Conservation (phyloP, 1,140 invertebrate species). For the Drosophila mauritiana region DNA sequence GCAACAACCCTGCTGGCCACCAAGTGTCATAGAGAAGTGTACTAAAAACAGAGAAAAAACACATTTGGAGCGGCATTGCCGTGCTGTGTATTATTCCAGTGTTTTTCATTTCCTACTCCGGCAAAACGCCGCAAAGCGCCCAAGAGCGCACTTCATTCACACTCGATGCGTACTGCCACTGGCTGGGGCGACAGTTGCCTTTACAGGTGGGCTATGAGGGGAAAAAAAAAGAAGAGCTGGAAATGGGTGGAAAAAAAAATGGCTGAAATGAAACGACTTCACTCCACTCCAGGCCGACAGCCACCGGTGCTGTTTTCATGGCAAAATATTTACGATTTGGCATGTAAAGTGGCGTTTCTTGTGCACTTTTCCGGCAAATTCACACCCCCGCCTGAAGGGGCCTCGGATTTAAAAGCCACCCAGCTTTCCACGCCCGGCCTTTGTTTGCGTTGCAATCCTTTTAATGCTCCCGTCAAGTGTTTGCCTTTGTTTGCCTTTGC, state of each 20-base stretch:
- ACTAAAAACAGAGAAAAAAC: slow-evolving; percentile 51
- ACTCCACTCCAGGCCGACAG: slow-evolving; percentile 31
- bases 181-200: slow-evolving; percentile 43
- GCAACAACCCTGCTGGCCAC: slow-evolving; percentile 48
- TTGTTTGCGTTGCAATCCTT: slow-evolving; percentile 71
- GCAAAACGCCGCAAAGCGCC: slow-evolving; percentile 74
- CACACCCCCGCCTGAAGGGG: slow-evolving; percentile 25
- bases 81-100: slow-evolving; percentile 48
- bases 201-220: slow-evolving; percentile 13
- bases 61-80: slow-evolving; percentile 71
- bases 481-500: slow-evolving; percentile 31
- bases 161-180: slow-evolving; percentile 70
- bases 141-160: slow-evolving; percentile 80
- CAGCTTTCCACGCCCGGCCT: slow-evolving; percentile 4
- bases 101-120: slow-evolving; percentile 63
- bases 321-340: slow-evolving; percentile 82
- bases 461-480: slow-evolving; percentile 64
- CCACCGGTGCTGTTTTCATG: slow-evolving; percentile 63
- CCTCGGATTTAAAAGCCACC: slow-evolving; percentile 64
- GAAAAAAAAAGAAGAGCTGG: background rate
- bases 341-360: slow-evolving; percentile 80
- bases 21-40: slow-evolving; percentile 72
- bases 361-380: slow-evolving; percentile 74
- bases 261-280: slow-evolving; percentile 35
- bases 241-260: slow-evolving; percentile 25